Conservation (phyloP, 1,140 invertebrate species). For the Drosophila lini region DNA sequence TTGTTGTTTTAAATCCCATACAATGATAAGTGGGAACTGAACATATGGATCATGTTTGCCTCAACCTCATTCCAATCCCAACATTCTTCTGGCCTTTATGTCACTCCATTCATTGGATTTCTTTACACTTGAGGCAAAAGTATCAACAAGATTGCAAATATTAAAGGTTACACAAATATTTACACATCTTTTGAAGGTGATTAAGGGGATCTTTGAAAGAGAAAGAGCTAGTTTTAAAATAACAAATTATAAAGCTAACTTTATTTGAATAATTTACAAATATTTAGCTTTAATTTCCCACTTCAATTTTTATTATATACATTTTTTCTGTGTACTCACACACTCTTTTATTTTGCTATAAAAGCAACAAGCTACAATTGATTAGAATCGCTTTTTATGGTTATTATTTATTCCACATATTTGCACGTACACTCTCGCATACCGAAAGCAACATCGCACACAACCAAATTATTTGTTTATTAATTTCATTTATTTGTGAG, state of each 20-base stretch:
- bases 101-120: constrained; percentile 19
- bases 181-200: too few species aligned
- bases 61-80: constrained; percentile 36
- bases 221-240: too few species aligned
- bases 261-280: background rate
- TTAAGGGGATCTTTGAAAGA: background rate
- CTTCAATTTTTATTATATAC: background rate
- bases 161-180: constrained; percentile 1
- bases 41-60: constrained; percentile 45
- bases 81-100: constrained; percentile 27
- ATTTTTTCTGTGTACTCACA: background rate
- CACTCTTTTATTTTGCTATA: constrained; percentile 10
- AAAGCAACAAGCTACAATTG: constrained; percentile 35
- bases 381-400: constrained; percentile 44
- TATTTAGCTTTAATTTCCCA: background rate
- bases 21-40: constrained; percentile 12
- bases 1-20: constrained; percentile 9
- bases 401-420: constrained; percentile 54
- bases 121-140: constrained; percentile 10
- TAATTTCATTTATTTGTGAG: constrained; percentile 57
- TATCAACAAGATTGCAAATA: background rate
- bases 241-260: background rate
- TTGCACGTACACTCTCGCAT: constrained; percentile 42
- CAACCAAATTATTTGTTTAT: constrained; percentile 69
- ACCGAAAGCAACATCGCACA: constrained; percentile 15